Evolutionary conservation across 1,140 invertebrate species (phyloP).

Genomic region (Eciton burchellii): DNA sequence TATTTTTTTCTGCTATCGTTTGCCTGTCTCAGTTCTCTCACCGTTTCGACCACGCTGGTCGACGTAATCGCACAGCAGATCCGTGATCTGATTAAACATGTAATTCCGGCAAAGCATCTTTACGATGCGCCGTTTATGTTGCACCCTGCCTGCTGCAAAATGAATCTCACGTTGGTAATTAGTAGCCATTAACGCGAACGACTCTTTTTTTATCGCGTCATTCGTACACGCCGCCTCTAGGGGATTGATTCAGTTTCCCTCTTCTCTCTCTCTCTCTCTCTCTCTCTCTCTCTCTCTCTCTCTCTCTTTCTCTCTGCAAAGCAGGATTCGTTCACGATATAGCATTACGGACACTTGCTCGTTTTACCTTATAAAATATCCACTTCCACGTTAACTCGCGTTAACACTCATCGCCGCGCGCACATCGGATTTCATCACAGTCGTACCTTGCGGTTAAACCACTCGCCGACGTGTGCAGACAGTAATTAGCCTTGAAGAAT

Average conservation of each 20-base stretch:
- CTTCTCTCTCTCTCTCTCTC: neutral
- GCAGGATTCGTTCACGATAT: constrained; percentile 16
- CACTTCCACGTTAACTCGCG: neutral
- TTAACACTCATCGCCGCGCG: neutral
- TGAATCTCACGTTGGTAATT: constrained; percentile 26
- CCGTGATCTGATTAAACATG: constrained; percentile 12
- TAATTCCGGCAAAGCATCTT: neutral
- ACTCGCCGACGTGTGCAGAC: neutral
- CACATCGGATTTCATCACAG: constrained; percentile 1
- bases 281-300: neutral
- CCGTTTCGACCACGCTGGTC: neutral
- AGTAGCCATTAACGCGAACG: neutral
- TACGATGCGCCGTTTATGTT: constrained; percentile 14
- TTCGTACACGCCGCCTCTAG: neutral
- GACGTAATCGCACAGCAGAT: neutral
- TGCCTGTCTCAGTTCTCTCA: neutral
- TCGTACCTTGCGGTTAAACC: constrained; percentile 13
- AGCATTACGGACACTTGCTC: neutral
- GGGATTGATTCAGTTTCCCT: neutral
- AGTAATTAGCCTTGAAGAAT: neutral
- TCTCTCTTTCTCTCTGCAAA: neutral
- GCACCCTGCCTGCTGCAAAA: neutral
- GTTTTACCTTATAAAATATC: constrained; percentile 17
- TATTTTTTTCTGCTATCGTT: neutral
- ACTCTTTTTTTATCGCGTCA: constrained; percentile 2